A percentile compares a stretch with the other conserved stretches of the same genome.
phyloP scores from a whole-genome alignment of 2,888 invertebrate genomes.

The Drosophila niveifrons region DNA sequence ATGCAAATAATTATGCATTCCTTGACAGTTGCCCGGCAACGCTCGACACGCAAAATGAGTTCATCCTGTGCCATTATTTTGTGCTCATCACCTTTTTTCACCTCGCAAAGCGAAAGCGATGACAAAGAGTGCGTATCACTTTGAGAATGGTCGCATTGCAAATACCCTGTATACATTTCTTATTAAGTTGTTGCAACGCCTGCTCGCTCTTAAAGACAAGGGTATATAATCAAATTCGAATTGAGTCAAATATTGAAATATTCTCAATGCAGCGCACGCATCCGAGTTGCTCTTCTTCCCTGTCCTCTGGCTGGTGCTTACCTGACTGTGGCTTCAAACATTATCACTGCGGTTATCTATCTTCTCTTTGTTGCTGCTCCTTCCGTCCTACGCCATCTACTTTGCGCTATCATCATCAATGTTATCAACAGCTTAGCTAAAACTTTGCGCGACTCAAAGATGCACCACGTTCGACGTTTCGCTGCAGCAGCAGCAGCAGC shows the following conservation, averaged over 20 bases:
- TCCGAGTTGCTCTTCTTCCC: constrained; percentile 20
- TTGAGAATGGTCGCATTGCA: background rate
- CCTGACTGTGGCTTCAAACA: constrained; percentile 55
- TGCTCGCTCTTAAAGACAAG: background rate
- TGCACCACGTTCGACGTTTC: constrained; percentile 53
- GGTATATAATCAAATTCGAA: constrained; percentile 47
- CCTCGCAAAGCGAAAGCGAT: constrained; percentile 15
- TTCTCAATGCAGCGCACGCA: constrained; percentile 69
- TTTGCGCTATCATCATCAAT: constrained; percentile 54
- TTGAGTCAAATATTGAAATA: constrained; percentile 52
- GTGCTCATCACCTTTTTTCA: constrained; percentile 47
- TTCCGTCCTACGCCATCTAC: background rate
- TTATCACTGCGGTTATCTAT: constrained; percentile 68
- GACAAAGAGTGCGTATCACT: background rate
- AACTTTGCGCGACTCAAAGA: constrained; percentile 53
- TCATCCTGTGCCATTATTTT: constrained; percentile 41
- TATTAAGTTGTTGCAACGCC: background rate
- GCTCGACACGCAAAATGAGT: constrained; percentile 16
- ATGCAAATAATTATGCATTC: constrained; percentile 67
- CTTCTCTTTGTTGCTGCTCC: background rate
- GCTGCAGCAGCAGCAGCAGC: constrained; percentile 46
- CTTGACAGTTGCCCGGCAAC: constrained; percentile 29
- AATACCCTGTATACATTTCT: constrained; percentile 5
- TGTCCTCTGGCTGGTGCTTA: constrained; percentile 42
- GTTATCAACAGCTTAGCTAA: constrained; percentile 76